Conservation (phyloP, 30 jellyfish, hydroid and myxozoan genomes). For the Cassiopea andromeda region DNA sequence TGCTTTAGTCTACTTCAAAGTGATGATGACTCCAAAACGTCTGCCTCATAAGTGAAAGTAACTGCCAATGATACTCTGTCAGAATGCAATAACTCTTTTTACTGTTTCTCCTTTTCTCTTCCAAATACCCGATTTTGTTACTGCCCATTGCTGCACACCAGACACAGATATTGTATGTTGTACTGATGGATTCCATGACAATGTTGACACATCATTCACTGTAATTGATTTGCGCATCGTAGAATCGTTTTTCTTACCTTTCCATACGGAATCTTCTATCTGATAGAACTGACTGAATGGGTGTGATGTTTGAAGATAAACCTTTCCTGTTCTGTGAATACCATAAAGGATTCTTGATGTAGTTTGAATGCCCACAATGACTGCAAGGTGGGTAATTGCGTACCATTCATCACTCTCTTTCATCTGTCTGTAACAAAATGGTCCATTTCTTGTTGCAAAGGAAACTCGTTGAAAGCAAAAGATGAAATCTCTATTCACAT, state of each 20-base stretch:
- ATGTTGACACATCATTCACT: neutral
- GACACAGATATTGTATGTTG: neutral
- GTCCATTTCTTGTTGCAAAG: neutral
- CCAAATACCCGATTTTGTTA: neutral
- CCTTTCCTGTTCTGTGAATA: neutral
- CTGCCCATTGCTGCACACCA: constrained; percentile 16
- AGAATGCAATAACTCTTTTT: neutral
- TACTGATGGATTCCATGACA: neutral
- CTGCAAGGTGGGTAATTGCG: neutral
- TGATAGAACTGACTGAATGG: constrained; percentile 1
- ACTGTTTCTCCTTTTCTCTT: neutral
- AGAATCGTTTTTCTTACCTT: neutral
- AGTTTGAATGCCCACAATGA: neutral
- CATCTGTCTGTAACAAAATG: constrained; percentile 4
- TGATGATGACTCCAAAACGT: no score
- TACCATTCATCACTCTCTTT: neutral
- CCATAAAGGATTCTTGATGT: constrained; percentile 2
- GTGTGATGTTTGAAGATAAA: neutral
- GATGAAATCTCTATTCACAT: constrained; percentile 12
- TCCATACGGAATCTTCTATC: constrained; percentile 19
- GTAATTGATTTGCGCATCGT: neutral
- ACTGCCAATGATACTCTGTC: neutral
- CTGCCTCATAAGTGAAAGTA: no score
- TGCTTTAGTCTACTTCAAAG: no score
- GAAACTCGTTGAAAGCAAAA: neutral